Conservation (phyloP, 2,888 invertebrate species). For the Gibbula magus region DNA sequence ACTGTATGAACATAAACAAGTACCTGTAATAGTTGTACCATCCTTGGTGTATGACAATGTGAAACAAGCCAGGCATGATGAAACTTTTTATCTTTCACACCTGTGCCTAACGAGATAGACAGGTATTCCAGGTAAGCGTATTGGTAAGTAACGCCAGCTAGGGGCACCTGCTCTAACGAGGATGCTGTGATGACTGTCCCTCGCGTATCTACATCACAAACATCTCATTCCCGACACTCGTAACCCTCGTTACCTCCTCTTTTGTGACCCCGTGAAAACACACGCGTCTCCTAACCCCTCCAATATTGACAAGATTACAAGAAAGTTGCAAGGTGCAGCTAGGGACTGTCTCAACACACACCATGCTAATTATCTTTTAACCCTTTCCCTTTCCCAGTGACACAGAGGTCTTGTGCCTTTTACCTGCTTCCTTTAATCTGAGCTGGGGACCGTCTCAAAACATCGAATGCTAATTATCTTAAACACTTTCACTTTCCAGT, state of each 20-base stretch:
- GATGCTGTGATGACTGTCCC: not conserved
- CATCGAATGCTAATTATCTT: too few species aligned
- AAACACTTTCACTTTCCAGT: too few species aligned
- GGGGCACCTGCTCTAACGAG: not conserved
- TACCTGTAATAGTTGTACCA: not conserved
- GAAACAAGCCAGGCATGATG: not conserved
- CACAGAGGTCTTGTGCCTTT: too few species aligned
- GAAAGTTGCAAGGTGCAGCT: not conserved
- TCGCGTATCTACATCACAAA: not conserved
- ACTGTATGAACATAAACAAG: not conserved
- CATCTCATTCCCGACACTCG: not conserved
- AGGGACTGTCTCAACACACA: not conserved
- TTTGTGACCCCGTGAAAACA: conserved; percentile 3
- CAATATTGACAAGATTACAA: not conserved
- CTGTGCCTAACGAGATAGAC: not conserved
- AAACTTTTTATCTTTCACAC: not conserved
- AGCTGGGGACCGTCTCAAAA: not conserved
- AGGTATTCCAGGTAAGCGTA: too few species aligned
- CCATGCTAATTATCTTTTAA: too few species aligned
- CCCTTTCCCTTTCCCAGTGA: too few species aligned
- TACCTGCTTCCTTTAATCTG: too few species aligned
- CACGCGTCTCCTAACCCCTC: not conserved
- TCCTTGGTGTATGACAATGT: not conserved
- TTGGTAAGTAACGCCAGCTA: not conserved
- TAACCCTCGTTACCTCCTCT: not conserved